phyloP scores from a whole-genome alignment of 2,888 invertebrate genomes.

The Erynnis tages region DNA sequence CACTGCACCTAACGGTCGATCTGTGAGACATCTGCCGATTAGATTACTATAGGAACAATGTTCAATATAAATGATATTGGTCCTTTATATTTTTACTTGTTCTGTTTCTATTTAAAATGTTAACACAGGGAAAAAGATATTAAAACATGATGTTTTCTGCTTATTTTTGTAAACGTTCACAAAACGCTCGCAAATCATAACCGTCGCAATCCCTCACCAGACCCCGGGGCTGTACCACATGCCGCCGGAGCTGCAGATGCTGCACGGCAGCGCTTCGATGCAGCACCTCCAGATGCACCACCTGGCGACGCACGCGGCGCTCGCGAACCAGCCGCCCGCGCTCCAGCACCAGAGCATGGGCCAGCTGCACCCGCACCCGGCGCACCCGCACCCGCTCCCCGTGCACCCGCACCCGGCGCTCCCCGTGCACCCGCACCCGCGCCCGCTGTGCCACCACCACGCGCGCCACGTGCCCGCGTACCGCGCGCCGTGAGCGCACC shows the following conservation, averaged over 20 bases:
- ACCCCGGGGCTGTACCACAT: slow-evolving; percentile 74
- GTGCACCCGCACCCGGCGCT: slow-evolving; percentile 44
- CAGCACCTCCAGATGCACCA: slow-evolving; percentile 69
- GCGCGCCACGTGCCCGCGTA: slow-evolving; percentile 38
- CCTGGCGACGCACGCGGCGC: slow-evolving; percentile 38
- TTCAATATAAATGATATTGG: too few species aligned
- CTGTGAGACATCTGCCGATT: too few species aligned
- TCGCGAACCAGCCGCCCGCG: slow-evolving; percentile 31
- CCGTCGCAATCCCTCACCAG: slow-evolving; percentile 40
- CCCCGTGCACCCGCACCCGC: slow-evolving; percentile 32
- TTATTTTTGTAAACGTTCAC: too few species aligned
- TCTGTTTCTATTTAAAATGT: too few species aligned
- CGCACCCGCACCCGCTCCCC: slow-evolving; percentile 41
- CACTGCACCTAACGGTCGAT: too few species aligned
- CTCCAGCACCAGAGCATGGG: slow-evolving; percentile 36
- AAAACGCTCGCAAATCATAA: too few species aligned
- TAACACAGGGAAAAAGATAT: too few species aligned
- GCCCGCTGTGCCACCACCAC: slow-evolving; percentile 57
- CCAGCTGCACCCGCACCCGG: slow-evolving; percentile 46
- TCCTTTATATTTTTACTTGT: too few species aligned
- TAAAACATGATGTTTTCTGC: too few species aligned
- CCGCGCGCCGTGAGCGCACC: slow-evolving; percentile 39
- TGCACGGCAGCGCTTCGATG: slow-evolving; percentile 69
- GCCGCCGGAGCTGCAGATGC: slow-evolving; percentile 73
- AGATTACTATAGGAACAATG: too few species aligned